Evolutionary conservation across 2,888 invertebrate genomes (phyloP).

Genomic region (Tortricodes alternella): DNA sequence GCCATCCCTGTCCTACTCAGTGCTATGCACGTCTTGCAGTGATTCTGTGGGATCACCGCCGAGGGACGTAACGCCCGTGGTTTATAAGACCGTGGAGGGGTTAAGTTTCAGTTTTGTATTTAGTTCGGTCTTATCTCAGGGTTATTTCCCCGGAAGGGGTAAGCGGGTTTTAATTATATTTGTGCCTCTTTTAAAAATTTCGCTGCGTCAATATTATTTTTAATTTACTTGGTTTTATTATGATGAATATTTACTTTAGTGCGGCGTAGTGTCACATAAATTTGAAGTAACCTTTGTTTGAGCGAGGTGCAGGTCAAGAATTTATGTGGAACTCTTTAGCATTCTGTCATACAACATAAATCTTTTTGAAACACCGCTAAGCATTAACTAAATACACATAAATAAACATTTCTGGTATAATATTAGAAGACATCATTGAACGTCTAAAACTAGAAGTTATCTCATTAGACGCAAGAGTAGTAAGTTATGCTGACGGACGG

Average conservation of each 20-base stretch:
- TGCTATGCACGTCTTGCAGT: slow-evolving; percentile 59
- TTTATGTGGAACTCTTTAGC: slow-evolving; percentile 21
- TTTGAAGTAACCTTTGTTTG: slow-evolving; percentile 12
- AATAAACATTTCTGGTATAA: neutral
- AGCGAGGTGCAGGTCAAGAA: slow-evolving; percentile 22
- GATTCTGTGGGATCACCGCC: slow-evolving; percentile 63
- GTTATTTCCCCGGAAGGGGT: slow-evolving; percentile 56
- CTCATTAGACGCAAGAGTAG: too few species aligned
- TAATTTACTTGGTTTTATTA: neutral
- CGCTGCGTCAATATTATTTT: neutral
- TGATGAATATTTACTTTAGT: neutral
- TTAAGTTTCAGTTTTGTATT: slow-evolving; percentile 56
- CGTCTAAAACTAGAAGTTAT: too few species aligned
- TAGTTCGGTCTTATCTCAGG: slow-evolving; percentile 60
- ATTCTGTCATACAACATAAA: slow-evolving; percentile 11
- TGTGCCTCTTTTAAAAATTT: neutral
- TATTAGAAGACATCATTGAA: neutral
- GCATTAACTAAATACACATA: slow-evolving; percentile 5
- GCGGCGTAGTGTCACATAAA: neutral
- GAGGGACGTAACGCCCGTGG: slow-evolving; percentile 52
- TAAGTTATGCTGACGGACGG: too few species aligned
- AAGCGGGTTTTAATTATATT: slow-evolving; percentile 51
- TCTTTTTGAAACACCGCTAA: slow-evolving; percentile 11
- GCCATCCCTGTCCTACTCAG: slow-evolving; percentile 12
- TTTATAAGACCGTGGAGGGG: slow-evolving; percentile 65